phyloP scores from a whole-genome alignment of 2,888 invertebrate species.

The Neocrepidodera transversa region DNA sequence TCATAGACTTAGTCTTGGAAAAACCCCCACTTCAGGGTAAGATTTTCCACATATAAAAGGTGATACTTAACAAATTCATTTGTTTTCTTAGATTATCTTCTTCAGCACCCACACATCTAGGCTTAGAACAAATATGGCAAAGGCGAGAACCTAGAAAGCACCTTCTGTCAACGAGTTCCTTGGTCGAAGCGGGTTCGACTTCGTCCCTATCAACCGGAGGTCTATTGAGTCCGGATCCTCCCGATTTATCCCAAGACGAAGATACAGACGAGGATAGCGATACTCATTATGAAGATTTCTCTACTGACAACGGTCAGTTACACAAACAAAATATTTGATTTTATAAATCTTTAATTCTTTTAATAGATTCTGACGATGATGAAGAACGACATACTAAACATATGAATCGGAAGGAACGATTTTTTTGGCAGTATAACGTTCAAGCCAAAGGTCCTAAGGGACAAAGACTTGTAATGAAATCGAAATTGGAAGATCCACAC shows the following conservation, averaged over 20 bases:
- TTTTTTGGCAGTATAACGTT: conserved; percentile 99
- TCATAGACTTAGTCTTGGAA: neutral
- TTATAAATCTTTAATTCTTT: conserved; percentile 4
- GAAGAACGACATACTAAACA: conserved; percentile 54
- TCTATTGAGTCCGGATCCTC: conserved; percentile 82
- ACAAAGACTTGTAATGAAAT: conserved; percentile 83
- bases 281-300: conserved; percentile 85
- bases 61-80: no score
- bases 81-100: conserved; percentile 74
- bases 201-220: conserved; percentile 84
- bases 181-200: conserved; percentile 84
- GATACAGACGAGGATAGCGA: conserved; percentile 85
- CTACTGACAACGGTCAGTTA: conserved; percentile 76
- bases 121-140: conserved; percentile 85
- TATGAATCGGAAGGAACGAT: conserved; percentile 78
- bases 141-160: conserved; percentile 87
- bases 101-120: conserved; percentile 86
- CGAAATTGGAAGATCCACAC: conserved; percentile 90
- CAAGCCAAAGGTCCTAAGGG: conserved; percentile 98
- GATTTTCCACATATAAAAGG: neutral
- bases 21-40: conserved; percentile 9
- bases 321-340: neutral
- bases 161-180: conserved; percentile 82
- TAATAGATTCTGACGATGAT: conserved; percentile 70
- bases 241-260: conserved; percentile 81